Percentiles rank a stretch among this genome's conserved stretches.
These are phyloP conservation scores for Caerostris darwini DNA, from an alignment of 1,140 invertebrate species.

Conservation along the genomic window DNA sequence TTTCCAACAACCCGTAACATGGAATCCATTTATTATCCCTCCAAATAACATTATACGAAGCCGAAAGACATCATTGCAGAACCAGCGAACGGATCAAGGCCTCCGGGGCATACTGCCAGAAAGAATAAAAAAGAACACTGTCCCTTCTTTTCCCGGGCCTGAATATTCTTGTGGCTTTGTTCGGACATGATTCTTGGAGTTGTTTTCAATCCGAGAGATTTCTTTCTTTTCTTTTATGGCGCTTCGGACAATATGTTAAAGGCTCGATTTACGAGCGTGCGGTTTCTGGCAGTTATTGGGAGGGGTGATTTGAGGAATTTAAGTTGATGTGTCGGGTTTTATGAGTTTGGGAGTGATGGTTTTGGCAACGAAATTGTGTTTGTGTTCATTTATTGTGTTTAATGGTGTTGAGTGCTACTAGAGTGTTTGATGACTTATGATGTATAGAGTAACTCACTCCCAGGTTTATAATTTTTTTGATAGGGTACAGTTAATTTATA, in stretches of 20 bases:
- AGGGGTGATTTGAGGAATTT: not conserved
- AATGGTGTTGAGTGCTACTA: too few relatives aligned
- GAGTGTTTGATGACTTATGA: too few relatives aligned
- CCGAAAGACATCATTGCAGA: not conserved
- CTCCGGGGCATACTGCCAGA: not conserved
- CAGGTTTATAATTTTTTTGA: too few relatives aligned
- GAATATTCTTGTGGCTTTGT: slow-evolving; percentile 3
- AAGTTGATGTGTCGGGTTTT: not conserved
- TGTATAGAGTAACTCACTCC: too few relatives aligned
- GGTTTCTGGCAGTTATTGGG: not conserved
- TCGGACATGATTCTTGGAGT: not conserved
- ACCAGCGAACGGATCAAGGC: not conserved
- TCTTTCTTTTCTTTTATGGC: not conserved
- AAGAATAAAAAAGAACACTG: not conserved
- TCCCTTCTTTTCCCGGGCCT: not conserved
- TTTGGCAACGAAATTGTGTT: too few relatives aligned
- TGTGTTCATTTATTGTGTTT: too few relatives aligned
- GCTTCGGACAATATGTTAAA: not conserved
- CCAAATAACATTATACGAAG: not conserved
- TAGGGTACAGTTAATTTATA: too few relatives aligned
- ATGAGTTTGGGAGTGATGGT: not conserved
- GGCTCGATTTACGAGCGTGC: not conserved
- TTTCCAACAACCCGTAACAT: not conserved
- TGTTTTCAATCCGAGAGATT: not conserved
- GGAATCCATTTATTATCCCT: slow-evolving; percentile 3